Base-by-base conservation (phyloP, 2,888 invertebrate species). In the Ryuthela nishihirai region DNA sequence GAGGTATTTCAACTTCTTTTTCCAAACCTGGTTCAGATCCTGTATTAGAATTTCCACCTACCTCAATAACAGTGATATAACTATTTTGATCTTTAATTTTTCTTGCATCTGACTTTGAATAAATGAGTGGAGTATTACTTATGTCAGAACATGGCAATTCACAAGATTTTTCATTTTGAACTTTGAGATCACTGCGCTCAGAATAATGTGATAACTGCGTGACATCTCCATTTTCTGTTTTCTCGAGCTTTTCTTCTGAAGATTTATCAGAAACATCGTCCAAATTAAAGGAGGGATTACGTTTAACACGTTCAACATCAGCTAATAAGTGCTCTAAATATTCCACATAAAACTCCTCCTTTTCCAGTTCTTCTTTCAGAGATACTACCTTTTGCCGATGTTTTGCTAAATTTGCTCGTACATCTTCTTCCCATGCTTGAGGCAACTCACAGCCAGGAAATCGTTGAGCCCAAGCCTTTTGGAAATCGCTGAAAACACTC, bases 401-500 rank as follows among this genome's bases (percentile, higher is more conserved):
- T 77, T 88, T 87, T 71, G 85, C 83, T 70, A 92, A 81, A 79
- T 90, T 90, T 68, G 88, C 87, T 73, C 89, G 83, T 72, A 91
- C 89, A 80, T 91, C 89, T 78, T 88, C 89, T 76, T 90, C 90
- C 65, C 65, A 65, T 74, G 89, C 89, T 74, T 87, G 87, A 74
- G 91, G 90, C 70, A 91, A 80, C 69, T 87, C 86, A 78, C 88
- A 88, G 73, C 88, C 88, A 69, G 90, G 90, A 81, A 90, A 91
- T 73, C 89, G 82, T 80, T 89, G 85, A 78, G 85, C 83, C 90
- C 91, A 91, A 77, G 90, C 86, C 75, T 87, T 86, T 79, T 88
- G 88, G 78, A 90, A 89, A 80, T 89, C 89, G 74, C 86, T 85
- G 76, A 88, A 89, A 73, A 89, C 88, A 80, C 88, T 89, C 89